Conservation (phyloP, 2,113 vertebrate genomes). For the Heptranchias perlo region DNA sequence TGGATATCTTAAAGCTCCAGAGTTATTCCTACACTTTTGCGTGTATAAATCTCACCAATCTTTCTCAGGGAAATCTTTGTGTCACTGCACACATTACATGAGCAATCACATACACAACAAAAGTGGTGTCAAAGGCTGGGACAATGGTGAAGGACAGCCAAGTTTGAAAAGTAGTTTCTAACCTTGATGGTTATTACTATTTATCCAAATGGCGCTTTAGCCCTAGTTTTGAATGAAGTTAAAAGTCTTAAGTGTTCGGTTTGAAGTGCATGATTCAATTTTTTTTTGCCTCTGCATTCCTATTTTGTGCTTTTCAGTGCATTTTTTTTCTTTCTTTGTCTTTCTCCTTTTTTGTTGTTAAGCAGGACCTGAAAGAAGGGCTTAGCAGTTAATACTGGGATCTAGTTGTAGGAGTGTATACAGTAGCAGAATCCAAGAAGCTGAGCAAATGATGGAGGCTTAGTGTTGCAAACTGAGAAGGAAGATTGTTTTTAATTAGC, state of each 20-base stretch:
- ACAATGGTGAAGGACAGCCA: neutral
- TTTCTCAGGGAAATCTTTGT: neutral
- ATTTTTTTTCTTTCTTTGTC: conserved; percentile 25
- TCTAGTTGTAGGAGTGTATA: conserved; percentile 60
- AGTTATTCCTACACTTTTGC: neutral
- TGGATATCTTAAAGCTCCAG: neutral
- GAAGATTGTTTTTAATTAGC: conserved; percentile 91
- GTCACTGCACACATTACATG: neutral
- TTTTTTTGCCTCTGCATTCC: conserved; percentile 18
- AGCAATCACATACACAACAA: neutral
- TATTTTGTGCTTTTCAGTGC: conserved; percentile 27
- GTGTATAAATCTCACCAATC: neutral
- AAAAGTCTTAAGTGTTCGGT: neutral
- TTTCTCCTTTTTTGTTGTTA: conserved; percentile 4
- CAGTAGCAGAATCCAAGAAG: conserved; percentile 69
- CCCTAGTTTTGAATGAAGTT: neutral
- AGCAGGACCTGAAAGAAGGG: conserved; percentile 19
- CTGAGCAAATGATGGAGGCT: conserved; percentile 75
- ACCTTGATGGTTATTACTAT: neutral
- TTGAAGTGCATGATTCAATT: neutral
- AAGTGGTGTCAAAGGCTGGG: neutral
- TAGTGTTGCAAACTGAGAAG: conserved; percentile 78
- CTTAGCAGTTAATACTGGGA: conserved; percentile 33
- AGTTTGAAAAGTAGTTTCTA: neutral
- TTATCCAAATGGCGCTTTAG: neutral